Evolutionary conservation across 2,113 vertebrate species (phyloP), one percentile per base, ranked within the genome.

Genomic region (Brienomyrus longianalis): DNA sequence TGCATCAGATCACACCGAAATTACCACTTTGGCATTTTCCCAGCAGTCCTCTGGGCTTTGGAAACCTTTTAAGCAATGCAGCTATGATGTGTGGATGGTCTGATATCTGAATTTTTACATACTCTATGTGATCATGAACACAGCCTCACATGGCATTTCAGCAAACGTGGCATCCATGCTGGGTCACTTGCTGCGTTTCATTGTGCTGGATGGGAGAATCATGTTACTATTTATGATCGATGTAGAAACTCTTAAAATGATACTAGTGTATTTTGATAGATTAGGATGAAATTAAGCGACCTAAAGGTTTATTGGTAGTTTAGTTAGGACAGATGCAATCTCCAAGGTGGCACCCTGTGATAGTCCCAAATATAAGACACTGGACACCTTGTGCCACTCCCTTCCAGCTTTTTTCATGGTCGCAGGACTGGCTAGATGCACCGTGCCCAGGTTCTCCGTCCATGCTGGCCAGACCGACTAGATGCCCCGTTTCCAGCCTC

Each of bases 1-100:
- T 86, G 54, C 89, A 66, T 88, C 51, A 89, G 91, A 92, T 91
- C 47, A 83, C 86, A 85, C 21, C 48, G 35, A 90, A 88, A 90
- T 85, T 80, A 90, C 86, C 45, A 52, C 86, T 89, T 48, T 91
- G 90, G 39, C 54, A 89, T 92, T 90, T 92, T 89, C 89, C 17
- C 90, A 89, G 35, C 7, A 80, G 51, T 45, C 88, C 80, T 85
- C 19, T 27, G 77, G 89, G 77, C 21, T 88, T 15, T 23, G 39
- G 21, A 48, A 90, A 90, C 62, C 48, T n/a, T 43, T 48, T 19
- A 84, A 23, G 83, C 8, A 21, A 84, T 48, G 83, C 39, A 45
- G 7, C 48, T 84, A 77, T 48, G 56, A 88, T 50, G 43, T 80
- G 70, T 83, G 27, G 66, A 51, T n/a, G 70, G 66, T 27, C 48